A percentile compares a stretch with the other conserved stretches of the same genome.
Evolutionary conservation across 2,113 vertebrate species (phyloP).

Genomic region (Otis tarda): DNA sequence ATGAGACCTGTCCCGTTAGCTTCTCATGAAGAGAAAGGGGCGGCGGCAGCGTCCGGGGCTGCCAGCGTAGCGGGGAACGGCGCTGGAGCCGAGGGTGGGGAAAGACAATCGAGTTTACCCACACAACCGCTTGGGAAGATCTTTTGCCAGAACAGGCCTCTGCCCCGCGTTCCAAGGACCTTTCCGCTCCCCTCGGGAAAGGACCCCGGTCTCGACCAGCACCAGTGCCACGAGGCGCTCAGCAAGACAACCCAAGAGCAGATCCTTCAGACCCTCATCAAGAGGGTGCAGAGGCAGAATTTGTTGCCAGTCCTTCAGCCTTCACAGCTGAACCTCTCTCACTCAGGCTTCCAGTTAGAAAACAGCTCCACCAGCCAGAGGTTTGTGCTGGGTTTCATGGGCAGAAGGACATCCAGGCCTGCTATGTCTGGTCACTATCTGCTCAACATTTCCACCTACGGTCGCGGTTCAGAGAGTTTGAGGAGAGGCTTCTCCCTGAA

Average conservation of each 20-base stretch:
- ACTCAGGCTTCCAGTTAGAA: slow-evolving; percentile 71
- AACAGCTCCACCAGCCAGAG: slow-evolving; percentile 75
- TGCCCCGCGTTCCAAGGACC: slow-evolving; percentile 66
- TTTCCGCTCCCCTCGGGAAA: slow-evolving; percentile 64
- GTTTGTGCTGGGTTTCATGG: slow-evolving; percentile 82
- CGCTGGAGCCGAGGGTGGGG: slow-evolving; percentile 17
- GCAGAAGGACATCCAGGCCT: slow-evolving; percentile 86
- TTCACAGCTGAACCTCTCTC: slow-evolving; percentile 68
- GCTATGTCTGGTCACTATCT: slow-evolving; percentile 98
- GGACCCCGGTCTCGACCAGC: slow-evolving; percentile 37
- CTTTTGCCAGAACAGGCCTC: slow-evolving; percentile 66
- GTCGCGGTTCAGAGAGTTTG: slow-evolving; percentile 86
- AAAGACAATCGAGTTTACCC: slow-evolving; percentile 4
- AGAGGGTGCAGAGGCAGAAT: slow-evolving; percentile 79
- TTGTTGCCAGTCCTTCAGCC: slow-evolving; percentile 67
- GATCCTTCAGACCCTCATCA: slow-evolving; percentile 86
- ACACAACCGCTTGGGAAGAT: slow-evolving; percentile 57
- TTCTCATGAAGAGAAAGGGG: slow-evolving; percentile 59
- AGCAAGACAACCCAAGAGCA: slow-evolving; percentile 85
- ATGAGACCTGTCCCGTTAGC: slow-evolving; percentile 50
- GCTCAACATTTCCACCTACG: slow-evolving; percentile 95
- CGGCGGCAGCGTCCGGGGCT: neutral
- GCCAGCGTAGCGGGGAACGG: neutral
- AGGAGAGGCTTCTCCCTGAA: slow-evolving; percentile 76
- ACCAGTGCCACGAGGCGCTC: slow-evolving; percentile 78